Base-by-base conservation (phyloP, 2,888 invertebrate genomes). In the Scaptomyza cyrtandrae region DNA sequence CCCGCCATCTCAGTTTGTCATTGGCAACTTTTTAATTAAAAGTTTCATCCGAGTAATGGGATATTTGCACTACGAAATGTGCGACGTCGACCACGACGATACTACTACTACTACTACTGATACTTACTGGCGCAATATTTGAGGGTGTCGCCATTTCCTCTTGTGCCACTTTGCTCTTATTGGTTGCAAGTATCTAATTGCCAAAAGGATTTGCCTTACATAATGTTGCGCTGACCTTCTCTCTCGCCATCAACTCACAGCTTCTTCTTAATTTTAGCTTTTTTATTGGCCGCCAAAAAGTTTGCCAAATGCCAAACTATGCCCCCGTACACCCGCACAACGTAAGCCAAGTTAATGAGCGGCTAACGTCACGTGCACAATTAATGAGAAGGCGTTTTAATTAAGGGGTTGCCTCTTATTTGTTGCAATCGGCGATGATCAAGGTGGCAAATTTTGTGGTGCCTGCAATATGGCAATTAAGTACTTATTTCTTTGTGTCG, bases 11-110 rank as follows among this genome's bases (percentile, higher is more conserved):
- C 70, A 71, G 79, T 80, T 82, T 83, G 86, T 83, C 86, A 85
- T 82, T 87, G 86, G 83, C 69, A 86, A 80, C 85, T 83, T 88
- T 88, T 89, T 89, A 89, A 89, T 89, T 89, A 89, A 89, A 89
- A 89, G 83, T 89, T 89, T 89, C 81, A 78, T 76, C 79, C 76
- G 73, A 78, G 89, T 88, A 87, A 88, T 88, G 86, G 78, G 86
- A 87, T 87, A 87, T 85, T 86, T 86, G 83, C 76, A 83, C 81
- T 81, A 70, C 71, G 77, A 86, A 74, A 86, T 80, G 41, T 41
- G 89, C 87, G 66, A 86, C 68, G 69, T 64, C 73, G 73, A 71
- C 88, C 80, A 82, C 75, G 66, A 71, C 77, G 71, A 69, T 75
- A 60, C 57, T 50, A 67, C 41, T 56, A 60, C 57, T 50, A 67